phyloP scores from a whole-genome alignment of 2,797 vertebrate species.

The Cirrhinus mrigala region DNA sequence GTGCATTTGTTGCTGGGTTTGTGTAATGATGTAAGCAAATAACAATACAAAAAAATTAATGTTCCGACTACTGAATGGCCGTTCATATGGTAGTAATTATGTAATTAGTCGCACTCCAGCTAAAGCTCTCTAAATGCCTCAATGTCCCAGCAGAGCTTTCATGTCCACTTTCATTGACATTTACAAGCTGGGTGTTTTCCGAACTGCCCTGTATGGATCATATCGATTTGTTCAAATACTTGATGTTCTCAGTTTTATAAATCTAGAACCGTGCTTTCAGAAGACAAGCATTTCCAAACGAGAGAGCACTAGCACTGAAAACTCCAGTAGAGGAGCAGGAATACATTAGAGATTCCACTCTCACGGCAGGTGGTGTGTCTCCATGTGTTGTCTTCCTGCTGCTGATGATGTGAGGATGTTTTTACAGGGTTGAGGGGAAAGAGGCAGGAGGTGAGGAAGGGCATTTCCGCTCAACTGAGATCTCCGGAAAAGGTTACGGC shows the following conservation, averaged over 20 bases:
- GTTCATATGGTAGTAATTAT: background rate
- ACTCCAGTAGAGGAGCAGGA: background rate
- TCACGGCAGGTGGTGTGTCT: background rate
- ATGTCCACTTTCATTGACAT: background rate
- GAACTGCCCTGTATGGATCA: background rate
- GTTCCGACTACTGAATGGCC: background rate
- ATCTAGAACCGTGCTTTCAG: background rate
- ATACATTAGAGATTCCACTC: constrained; percentile 22
- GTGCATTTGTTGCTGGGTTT: background rate
- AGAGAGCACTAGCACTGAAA: background rate
- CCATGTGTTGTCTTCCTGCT: constrained; percentile 42
- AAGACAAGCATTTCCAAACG: background rate
- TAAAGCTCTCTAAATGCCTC: constrained; percentile 11
- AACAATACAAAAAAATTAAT: background rate
- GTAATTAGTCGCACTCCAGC: background rate
- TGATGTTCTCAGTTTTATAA: background rate
- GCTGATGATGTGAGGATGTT: constrained; percentile 50
- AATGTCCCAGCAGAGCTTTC: background rate
- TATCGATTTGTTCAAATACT: constrained; percentile 4
- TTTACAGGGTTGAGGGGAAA: constrained; percentile 52
- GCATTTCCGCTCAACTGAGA: constrained; percentile 55
- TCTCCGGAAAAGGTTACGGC: constrained; percentile 60
- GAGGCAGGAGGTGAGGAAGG: constrained; percentile 44
- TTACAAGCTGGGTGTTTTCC: constrained; percentile 19
- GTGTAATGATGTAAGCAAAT: constrained; percentile 7